Conservation (phyloP, 2,797 vertebrate species). For the Enteromius trimaculatus region DNA sequence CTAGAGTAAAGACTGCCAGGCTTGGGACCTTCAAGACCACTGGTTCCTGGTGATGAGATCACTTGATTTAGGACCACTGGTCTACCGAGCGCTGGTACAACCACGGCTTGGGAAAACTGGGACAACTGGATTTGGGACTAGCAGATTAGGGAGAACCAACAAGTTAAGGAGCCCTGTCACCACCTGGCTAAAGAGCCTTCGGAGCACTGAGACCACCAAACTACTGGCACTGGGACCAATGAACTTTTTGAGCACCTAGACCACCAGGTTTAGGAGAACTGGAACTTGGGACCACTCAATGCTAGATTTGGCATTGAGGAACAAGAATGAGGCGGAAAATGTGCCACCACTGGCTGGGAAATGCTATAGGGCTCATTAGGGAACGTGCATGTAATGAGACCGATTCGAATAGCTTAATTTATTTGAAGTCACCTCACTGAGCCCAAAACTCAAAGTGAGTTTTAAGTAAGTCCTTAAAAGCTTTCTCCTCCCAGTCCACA, state of each 20-base stretch:
- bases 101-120: not conserved
- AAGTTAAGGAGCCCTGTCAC: not conserved
- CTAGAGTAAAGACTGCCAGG: not conserved
- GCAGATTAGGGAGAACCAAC: not conserved
- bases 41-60: not conserved
- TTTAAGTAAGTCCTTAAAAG: not conserved
- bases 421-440: not conserved
- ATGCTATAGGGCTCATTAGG: not conserved
- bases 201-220: not conserved
- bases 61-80: not conserved
- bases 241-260: too few species aligned
- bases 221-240: not conserved
- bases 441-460: too few species aligned
- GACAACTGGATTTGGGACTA: not conserved
- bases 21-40: not conserved
- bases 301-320: not conserved
- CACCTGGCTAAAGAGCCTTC: not conserved
- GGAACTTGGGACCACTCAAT: not conserved
- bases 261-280: not conserved
- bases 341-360: not conserved
- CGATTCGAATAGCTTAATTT: not conserved
- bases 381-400: not conserved
- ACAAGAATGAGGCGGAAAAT: not conserved
- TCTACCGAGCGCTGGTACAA: not conserved
- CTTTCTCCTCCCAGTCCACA: constrained; percentile 23